phyloP scores from a whole-genome alignment of 2,113 vertebrate genomes.

The Phocoena phocoena region DNA sequence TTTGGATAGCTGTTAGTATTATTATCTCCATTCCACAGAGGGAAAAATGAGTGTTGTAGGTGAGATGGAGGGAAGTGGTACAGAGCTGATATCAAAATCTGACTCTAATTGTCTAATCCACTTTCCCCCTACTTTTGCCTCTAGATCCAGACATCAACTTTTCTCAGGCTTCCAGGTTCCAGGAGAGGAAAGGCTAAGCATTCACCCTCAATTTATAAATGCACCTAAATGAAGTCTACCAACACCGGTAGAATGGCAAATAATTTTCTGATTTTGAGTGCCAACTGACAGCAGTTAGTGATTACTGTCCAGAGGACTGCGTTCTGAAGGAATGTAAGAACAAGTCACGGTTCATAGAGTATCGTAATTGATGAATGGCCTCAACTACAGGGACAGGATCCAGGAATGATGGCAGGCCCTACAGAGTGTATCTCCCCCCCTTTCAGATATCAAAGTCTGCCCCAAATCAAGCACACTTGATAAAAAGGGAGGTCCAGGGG shows the following conservation, averaged over 20 bases:
- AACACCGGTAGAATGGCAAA: not conserved
- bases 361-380: not conserved
- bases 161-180: not conserved
- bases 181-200: not conserved
- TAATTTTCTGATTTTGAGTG: not conserved
- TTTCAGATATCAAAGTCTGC: slow-evolving; percentile 1
- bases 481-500: slow-evolving; percentile 33
- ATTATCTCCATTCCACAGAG: not conserved
- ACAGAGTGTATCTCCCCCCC: not conserved
- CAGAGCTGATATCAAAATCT: not conserved
- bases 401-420: not conserved
- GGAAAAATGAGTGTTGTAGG: not conserved
- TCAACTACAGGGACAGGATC: not conserved
- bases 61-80: not conserved
- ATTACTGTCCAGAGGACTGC: not conserved
- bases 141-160: not conserved
- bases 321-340: not conserved
- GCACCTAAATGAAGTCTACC: not conserved
- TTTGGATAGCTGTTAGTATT: not conserved
- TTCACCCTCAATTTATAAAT: slow-evolving; percentile 9
- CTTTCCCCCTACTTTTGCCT: not conserved
- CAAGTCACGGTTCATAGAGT: not conserved
- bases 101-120: not conserved
- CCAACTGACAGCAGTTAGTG: not conserved
- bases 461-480: slow-evolving; percentile 45